Evolutionary conservation across 2,113 vertebrate genomes (phyloP), one percentile per base, ranked within the genome.

Genomic region (Corythoichthys haematopterus): DNA sequence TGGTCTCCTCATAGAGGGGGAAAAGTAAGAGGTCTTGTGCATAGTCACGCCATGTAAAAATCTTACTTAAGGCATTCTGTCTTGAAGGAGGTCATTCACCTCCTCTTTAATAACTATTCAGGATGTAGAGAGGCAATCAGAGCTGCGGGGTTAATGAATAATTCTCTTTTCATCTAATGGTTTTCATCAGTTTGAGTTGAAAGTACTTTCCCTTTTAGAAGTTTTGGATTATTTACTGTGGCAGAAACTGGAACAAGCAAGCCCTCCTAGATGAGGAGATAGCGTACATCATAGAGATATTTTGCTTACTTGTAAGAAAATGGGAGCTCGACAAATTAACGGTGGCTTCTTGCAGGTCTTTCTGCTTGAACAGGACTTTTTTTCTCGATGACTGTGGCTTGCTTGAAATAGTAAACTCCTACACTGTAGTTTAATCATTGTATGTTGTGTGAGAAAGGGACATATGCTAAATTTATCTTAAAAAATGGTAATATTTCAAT

Each of bases 101-200:
- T 47, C 68, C 47, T 40, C 38, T 71, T 71, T 76, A 78, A 69
- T 82, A 81, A 71, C 83, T 81, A 72, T 70, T 82, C 69, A 46
- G 71, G 55, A 77, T 82, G 72, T 62, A 61, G 65, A 67, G 53
- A 16, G 28, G 62, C 40, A 76, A 62, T 69, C 66, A 64, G 63
- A 81, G 28, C 59, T 72, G 65, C 47, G 50, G 50, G 55, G 75
- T 86, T 86, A 83, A 85, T 84, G 75, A 78, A 74, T 78, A 82
- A 82, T 79, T 75, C 33, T 3, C 1, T 57, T 83, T 74, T 63
- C 55, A 16, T 63, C 64, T 67, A 64, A 75, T 78, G 64, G 67
- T 62, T 80, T 65, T 65, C 53, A 60, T 71, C 75, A 57, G 16
- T 56, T 57, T 63, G 40, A 64, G 76, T 71, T 66, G 71, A 72